Conservation (phyloP, 2,888 invertebrate species). For the Troilus luridus region DNA sequence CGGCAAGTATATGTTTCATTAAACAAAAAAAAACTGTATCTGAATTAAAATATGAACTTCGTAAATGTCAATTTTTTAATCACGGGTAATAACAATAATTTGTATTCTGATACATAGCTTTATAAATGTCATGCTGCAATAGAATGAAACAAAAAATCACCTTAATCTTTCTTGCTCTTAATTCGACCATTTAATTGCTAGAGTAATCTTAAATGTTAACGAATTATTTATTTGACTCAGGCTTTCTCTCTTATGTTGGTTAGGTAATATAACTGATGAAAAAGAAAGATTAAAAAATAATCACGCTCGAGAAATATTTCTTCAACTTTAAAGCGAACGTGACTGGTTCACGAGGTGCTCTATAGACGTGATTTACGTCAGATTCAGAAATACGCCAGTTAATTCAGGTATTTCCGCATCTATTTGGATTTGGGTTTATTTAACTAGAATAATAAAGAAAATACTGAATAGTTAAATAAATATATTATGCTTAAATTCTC, state of each 20-base stretch:
- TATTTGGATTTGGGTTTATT: not conserved
- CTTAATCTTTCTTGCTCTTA: not conserved
- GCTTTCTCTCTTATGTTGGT: not conserved
- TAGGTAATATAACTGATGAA: not conserved
- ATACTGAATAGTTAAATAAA: too few relatives aligned
- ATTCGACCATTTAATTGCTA: not conserved
- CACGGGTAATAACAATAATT: too few relatives aligned
- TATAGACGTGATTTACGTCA: not conserved
- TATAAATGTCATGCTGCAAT: too few relatives aligned
- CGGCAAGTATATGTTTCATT: too few relatives aligned
- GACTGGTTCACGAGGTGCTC: slow-evolving; percentile 3
- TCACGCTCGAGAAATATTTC: not conserved
- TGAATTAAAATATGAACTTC: too few relatives aligned
- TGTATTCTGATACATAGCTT: too few relatives aligned
- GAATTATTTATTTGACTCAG: not conserved
- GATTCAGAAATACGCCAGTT: not conserved
- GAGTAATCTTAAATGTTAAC: not conserved
- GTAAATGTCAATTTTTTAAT: too few relatives aligned
- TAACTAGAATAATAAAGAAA: not conserved
- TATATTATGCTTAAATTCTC: too few relatives aligned
- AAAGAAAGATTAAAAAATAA: not conserved
- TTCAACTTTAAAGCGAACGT: not conserved
- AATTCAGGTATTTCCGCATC: not conserved
- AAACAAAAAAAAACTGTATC: too few relatives aligned
- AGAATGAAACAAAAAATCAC: too few relatives aligned